phyloP scores from a whole-genome alignment of 1,140 invertebrate species.

The Lucilia sericata region DNA sequence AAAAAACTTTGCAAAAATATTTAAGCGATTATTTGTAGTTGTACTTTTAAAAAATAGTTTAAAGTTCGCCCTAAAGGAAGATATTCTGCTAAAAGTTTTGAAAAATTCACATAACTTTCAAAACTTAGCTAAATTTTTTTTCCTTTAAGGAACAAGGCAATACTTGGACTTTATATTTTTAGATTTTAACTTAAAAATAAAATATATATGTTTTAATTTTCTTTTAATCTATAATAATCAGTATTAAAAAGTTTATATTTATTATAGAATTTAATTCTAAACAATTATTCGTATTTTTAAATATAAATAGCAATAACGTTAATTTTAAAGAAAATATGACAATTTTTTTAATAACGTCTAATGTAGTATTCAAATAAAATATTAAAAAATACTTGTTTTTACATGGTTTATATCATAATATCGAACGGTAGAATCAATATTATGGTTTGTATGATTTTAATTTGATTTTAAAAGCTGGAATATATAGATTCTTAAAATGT shows the following conservation, averaged over 20 bases:
- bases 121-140: too few relatives aligned
- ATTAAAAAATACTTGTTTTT: neutral
- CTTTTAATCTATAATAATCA: neutral
- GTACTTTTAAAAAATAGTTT: too few relatives aligned
- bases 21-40: neutral
- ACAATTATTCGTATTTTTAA: neutral
- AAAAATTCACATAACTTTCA: too few relatives aligned
- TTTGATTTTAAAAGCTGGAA: too few relatives aligned
- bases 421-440: too few relatives aligned
- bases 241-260: neutral
- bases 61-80: too few relatives aligned
- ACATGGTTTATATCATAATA: neutral
- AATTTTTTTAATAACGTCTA: neutral
- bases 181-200: too few relatives aligned
- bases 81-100: too few relatives aligned
- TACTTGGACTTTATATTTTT: too few relatives aligned
- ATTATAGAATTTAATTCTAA: neutral
- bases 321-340: neutral
- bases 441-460: too few relatives aligned
- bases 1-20: neutral
- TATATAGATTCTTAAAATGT: too few relatives aligned
- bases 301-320: neutral
- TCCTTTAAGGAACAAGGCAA: too few relatives aligned
- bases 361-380: constrained; percentile 2
- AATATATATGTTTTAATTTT: neutral